Conservation (phyloP, 2,888 invertebrate genomes). For the Taphrorychus bicolor region DNA sequence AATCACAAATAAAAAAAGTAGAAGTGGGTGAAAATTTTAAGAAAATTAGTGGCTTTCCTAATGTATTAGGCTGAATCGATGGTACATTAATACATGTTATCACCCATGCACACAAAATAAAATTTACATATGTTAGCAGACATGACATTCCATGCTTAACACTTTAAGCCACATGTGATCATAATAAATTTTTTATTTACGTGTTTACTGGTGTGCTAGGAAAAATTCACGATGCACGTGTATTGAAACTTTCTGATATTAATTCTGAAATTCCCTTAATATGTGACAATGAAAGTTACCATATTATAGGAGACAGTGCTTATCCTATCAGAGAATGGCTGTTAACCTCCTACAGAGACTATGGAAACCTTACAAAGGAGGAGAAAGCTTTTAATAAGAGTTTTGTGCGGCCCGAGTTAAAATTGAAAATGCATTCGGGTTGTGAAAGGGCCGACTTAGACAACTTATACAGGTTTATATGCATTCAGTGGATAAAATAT, state of each 20-base stretch:
- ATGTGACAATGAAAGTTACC: too few relatives aligned
- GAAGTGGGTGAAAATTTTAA: too few relatives aligned
- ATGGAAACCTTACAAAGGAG: slow-evolving; percentile 45
- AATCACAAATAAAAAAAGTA: too few relatives aligned
- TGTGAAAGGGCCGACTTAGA: slow-evolving; percentile 46
- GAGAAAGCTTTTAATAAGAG: slow-evolving; percentile 47
- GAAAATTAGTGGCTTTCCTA: too few relatives aligned
- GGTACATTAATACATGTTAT: slow-evolving; percentile 2
- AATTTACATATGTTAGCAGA: slow-evolving; percentile 50
- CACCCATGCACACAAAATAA: slow-evolving; percentile 15
- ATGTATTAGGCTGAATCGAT: slow-evolving; percentile 7
- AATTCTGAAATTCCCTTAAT: too few relatives aligned
- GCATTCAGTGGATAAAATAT: slow-evolving; percentile 33
- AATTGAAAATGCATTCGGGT: slow-evolving; percentile 52
- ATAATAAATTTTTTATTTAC: slow-evolving; percentile 46
- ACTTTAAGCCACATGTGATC: slow-evolving; percentile 50
- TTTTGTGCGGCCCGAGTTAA: slow-evolving; percentile 46
- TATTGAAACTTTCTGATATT: too few relatives aligned
- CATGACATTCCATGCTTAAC: slow-evolving; percentile 47
- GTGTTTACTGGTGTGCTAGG: too few relatives aligned
- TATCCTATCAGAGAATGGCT: slow-evolving; percentile 46
- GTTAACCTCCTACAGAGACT: slow-evolving; percentile 48
- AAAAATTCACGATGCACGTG: too few relatives aligned
- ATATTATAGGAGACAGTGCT: too few relatives aligned
- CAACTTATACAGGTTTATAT: slow-evolving; percentile 37